These are phyloP conservation scores for Nothobranchius kuhntae DNA, from an alignment of 2,113 vertebrate species.

Conservation along the genomic window DNA sequence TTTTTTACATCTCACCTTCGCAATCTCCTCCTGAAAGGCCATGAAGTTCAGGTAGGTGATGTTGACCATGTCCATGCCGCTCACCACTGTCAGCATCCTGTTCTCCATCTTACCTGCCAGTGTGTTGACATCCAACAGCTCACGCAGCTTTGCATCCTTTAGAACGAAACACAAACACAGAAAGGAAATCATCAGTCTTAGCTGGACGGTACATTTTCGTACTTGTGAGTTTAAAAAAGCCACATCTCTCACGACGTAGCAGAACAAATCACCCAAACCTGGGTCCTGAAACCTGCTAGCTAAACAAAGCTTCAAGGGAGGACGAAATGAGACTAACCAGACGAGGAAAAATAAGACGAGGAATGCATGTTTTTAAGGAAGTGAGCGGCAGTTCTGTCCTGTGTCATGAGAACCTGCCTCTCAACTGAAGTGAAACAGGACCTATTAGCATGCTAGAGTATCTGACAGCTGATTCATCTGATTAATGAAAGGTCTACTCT, in stretches of 20 bases:
- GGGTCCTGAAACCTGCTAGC: slow-evolving; percentile 11
- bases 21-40: slow-evolving; percentile 93
- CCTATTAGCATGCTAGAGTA: slow-evolving; percentile 1
- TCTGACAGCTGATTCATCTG: slow-evolving; percentile 28
- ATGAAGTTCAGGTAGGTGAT: slow-evolving; percentile 95
- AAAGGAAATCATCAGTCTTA: not conserved
- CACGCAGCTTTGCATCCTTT: slow-evolving; percentile 92
- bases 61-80: slow-evolving; percentile 92
- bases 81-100: slow-evolving; percentile 92
- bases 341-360: slow-evolving; percentile 18
- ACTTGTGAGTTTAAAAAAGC: not conserved
- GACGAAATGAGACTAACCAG: slow-evolving; percentile 40
- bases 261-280: not conserved
- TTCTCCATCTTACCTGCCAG: slow-evolving; percentile 87
- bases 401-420: slow-evolving; percentile 27
- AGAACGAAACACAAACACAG: slow-evolving; percentile 20
- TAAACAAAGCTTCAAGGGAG: slow-evolving; percentile 14
- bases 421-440: slow-evolving; percentile 24
- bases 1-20: slow-evolving; percentile 82
- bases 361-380: slow-evolving; percentile 26
- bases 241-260: not conserved
- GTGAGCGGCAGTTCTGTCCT: slow-evolving; percentile 24
- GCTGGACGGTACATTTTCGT: not conserved
- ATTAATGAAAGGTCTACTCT: slow-evolving; percentile 52
- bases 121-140: slow-evolving; percentile 89